These are phyloP conservation scores for Aurelia sp. DNA, from an alignment of 30 jellyfish, hydroid and myxozoan genomes.

Conservation along the genomic window DNA sequence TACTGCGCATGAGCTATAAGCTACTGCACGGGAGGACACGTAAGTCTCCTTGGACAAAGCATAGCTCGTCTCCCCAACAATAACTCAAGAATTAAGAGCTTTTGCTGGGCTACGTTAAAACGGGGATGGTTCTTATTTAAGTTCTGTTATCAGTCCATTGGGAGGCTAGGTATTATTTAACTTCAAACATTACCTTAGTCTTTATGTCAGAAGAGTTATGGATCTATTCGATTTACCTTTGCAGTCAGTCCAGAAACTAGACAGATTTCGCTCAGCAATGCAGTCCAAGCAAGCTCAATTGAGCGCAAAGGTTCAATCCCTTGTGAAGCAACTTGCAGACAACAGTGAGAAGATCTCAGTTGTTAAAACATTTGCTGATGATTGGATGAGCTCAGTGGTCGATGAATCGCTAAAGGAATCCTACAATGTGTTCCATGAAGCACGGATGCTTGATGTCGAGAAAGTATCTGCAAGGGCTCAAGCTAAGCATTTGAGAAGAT, in stretches of 20 bases:
- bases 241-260: constrained; percentile 61
- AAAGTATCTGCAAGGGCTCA: constrained; percentile 76
- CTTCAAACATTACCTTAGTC: no score
- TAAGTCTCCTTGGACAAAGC: no score
- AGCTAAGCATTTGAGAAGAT: constrained; percentile 65
- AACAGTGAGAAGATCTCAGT: constrained; percentile 66
- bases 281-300: constrained; percentile 47
- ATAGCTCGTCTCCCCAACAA: no score
- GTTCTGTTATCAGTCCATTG: not conserved
- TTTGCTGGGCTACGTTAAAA: no score
- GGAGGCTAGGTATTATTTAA: not conserved
- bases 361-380: constrained; percentile 65
- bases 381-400: constrained; percentile 74
- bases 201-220: no score
- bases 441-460: constrained; percentile 59
- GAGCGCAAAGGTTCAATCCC: constrained; percentile 34
- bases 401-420: constrained; percentile 56
- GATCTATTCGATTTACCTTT: not conserved
- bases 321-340: constrained; percentile 65
- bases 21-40: no score
- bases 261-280: constrained; percentile 49
- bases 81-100: no score
- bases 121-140: no score
- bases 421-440: constrained; percentile 64
- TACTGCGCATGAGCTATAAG: no score